Percentiles rank a stretch among this genome's conserved stretches.
phyloP scores from a whole-genome alignment of 2,113 vertebrate species.

The Crotalus viridis region DNA sequence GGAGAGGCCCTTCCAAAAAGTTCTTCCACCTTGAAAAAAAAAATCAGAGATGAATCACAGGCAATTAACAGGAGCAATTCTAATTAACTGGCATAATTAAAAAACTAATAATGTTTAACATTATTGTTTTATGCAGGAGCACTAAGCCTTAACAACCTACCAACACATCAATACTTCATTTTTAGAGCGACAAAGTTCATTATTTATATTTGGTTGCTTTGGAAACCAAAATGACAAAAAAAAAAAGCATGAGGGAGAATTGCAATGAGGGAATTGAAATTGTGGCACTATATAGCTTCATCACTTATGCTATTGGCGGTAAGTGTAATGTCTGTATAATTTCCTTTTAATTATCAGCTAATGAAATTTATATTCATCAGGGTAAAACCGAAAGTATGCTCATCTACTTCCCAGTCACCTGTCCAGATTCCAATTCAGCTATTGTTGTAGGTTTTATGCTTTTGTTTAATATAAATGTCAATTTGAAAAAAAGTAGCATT shows the following conservation, averaged over 20 bases:
- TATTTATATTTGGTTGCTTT: constrained; percentile 73
- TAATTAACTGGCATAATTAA: constrained; percentile 82
- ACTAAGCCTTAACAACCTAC: constrained; percentile 74
- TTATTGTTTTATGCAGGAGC: constrained; percentile 76
- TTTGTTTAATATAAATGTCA: constrained; percentile 51
- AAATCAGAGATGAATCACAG: constrained; percentile 74
- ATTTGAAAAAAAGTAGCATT: constrained; percentile 43
- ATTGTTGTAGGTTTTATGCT: constrained; percentile 48
- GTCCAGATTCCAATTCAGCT: constrained; percentile 62
- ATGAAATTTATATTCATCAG: constrained; percentile 78
- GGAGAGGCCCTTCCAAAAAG: constrained; percentile 2
- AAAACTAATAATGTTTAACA: constrained; percentile 83
- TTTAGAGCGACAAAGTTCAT: constrained; percentile 70
- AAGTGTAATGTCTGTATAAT: constrained; percentile 78
- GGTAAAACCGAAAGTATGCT: constrained; percentile 71
- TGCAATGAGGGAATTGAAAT: constrained; percentile 66
- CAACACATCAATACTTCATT: constrained; percentile 77
- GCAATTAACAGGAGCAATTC: constrained; percentile 78
- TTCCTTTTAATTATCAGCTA: constrained; percentile 81
- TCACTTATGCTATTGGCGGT: constrained; percentile 75
- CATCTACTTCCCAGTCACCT: constrained; percentile 69
- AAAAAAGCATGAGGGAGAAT: constrained; percentile 22
- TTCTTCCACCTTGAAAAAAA: constrained; percentile 55
- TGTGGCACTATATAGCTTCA: constrained; percentile 70
- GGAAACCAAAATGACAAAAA: constrained; percentile 71